Evolutionary conservation across 2,797 vertebrate species (phyloP).

Genomic region (Hozukius guyotensis): DNA sequence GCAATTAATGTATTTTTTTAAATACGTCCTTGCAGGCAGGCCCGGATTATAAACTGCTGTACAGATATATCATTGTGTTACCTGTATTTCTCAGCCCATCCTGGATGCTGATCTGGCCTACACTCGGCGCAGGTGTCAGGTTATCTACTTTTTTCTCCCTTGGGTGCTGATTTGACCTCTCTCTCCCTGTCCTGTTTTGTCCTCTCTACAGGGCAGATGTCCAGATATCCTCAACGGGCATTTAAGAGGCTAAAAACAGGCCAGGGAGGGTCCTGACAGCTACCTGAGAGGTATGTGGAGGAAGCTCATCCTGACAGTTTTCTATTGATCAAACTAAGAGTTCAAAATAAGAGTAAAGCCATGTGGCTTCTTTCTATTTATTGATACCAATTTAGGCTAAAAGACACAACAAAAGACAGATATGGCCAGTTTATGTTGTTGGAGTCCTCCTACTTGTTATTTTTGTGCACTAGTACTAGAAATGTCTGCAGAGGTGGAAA

Average conservation of each 20-base stretch:
- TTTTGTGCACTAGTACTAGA: background rate
- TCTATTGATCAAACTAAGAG: background rate
- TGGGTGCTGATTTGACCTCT: background rate
- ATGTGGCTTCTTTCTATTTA: background rate
- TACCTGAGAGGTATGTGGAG: background rate
- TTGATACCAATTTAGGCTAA: background rate
- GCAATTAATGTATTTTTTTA: background rate
- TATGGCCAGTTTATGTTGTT: background rate
- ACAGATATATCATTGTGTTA: background rate
- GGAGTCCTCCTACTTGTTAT: background rate
- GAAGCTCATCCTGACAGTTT: background rate
- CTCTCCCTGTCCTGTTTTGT: background rate
- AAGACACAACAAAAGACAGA: background rate
- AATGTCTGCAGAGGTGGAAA: background rate
- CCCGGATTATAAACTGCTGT: background rate
- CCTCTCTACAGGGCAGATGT: background rate
- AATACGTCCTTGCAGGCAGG: background rate
- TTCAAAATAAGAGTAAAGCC: background rate
- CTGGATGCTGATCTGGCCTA: slow-evolving; percentile 15
- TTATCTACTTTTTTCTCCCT: background rate
- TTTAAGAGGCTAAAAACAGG: background rate
- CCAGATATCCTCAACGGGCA: background rate
- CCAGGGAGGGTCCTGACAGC: background rate
- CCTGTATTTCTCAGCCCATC: slow-evolving; percentile 14
- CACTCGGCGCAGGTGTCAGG: background rate